A percentile compares a stretch with the other conserved stretches of the same genome.
phyloP scores from a whole-genome alignment of 1,140 invertebrate genomes.

The Meloidogyne exigua region DNA sequence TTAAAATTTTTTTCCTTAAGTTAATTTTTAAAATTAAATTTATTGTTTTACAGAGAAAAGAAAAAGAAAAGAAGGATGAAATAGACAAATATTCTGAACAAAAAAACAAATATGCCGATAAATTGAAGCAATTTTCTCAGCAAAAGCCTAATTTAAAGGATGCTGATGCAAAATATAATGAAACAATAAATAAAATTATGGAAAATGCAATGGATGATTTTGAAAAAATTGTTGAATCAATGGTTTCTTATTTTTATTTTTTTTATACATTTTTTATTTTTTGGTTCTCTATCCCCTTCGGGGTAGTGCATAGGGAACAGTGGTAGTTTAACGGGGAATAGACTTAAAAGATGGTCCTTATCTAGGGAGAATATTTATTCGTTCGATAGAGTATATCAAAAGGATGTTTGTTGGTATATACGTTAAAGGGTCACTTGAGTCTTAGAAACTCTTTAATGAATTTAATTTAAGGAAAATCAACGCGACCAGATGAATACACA shows the following conservation, averaged over 20 bases:
- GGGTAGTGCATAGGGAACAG: no score
- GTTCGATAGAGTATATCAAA: no score
- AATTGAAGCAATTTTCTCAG: slow-evolving; percentile 8
- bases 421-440: no score
- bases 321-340: no score
- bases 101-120: background rate
- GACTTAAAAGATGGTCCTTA: no score
- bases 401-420: no score
- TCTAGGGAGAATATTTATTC: no score
- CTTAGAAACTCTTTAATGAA: background rate
- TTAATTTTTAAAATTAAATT: background rate
- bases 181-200: slow-evolving; percentile 18
- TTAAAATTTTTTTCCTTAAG: background rate
- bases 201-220: slow-evolving; percentile 27
- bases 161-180: slow-evolving; percentile 28
- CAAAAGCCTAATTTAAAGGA: slow-evolving; percentile 39
- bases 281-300: no score
- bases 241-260: no score
- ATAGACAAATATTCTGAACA: slow-evolving; percentile 3
- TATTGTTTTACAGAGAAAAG: slow-evolving; percentile 4
- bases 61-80: slow-evolving; percentile 22
- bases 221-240: slow-evolving; percentile 32
- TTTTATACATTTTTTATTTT: background rate
- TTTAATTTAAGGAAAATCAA: background rate
- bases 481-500: background rate